Conservation (phyloP, 2,888 invertebrate genomes). For the Drosophila barbarae region DNA sequence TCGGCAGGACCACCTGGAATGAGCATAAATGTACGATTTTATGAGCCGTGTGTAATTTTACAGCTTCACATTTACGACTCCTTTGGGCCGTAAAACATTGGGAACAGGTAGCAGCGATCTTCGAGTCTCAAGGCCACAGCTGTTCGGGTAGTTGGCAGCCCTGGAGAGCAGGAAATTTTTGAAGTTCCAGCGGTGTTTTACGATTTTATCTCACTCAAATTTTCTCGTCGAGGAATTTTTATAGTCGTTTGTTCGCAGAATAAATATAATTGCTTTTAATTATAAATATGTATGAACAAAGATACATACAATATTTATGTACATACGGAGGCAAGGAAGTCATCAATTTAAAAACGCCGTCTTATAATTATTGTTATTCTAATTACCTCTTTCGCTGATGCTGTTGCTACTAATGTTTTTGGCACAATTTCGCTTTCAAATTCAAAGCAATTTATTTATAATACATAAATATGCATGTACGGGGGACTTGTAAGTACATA, state of each 20-base stretch:
- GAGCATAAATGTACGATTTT: conserved; percentile 47
- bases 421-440: conserved; percentile 61
- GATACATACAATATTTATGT: too few species aligned
- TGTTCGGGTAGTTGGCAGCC: conserved; percentile 16
- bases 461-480: not conserved
- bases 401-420: conserved; percentile 46
- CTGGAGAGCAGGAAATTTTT: conserved; percentile 28
- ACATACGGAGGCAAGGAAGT: conserved; percentile 54
- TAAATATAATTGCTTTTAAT: conserved; percentile 25
- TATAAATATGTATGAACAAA: conserved; percentile 50
- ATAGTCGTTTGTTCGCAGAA: conserved; percentile 50
- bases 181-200: conserved; percentile 60
- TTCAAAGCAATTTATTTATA: conserved; percentile 49
- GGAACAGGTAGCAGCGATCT: conserved; percentile 50
- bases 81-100: conserved; percentile 25
- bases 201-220: conserved; percentile 48
- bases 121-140: conserved; percentile 21
- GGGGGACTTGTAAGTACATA: conserved; percentile 31
- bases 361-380: conserved; percentile 51
- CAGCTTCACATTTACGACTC: conserved; percentile 46
- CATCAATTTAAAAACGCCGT: conserved; percentile 61
- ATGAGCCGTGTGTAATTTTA: conserved; percentile 46
- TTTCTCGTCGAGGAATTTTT: conserved; percentile 56
- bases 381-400: conserved; percentile 53
- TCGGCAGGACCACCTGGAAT: conserved; percentile 64